Base-by-base conservation (phyloP, 1,140 invertebrate species). In the Goniozus legneri region DNA sequence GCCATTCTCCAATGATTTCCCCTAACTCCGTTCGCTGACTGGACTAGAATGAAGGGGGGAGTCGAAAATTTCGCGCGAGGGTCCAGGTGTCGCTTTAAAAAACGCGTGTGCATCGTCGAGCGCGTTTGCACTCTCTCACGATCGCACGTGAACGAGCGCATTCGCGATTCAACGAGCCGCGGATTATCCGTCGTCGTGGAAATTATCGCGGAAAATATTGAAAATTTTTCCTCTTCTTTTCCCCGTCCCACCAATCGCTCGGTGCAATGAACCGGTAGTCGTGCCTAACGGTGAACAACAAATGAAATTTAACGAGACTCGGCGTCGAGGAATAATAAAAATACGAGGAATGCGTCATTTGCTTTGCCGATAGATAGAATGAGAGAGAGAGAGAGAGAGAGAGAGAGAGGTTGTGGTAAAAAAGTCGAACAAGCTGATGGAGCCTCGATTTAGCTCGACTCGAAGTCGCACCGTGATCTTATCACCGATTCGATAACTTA, bases 111-210 rank as follows among this genome's bases (percentile, higher is more conserved):
- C 10, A 27, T 4, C 24, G 24, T n/a, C 4, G 24, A 27, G 24
- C 24, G 24, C 4, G 24, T 10, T 27, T 27, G 30, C 37, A 7
- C 41, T 24, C 19, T 51, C 51, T 43, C 47, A 51, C 46, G 38
- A 47, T 44, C 52, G 36, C 44, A 60, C 62, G 47, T 62, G 56
- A 64, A 45, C 62, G 64, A 59, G 58, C 51, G 67, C 57, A 67
- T 69, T 71, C 54, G 52, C 61, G 61, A 58, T 43, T 58, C 67
- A 68, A 50, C 57, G 68, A 58, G 34, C 64, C 49, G 64, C 53
- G 56, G 69, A 67, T 71, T 67, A 69, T 56, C 54, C 61, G 48
- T 35, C 53, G 55, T 46, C 51, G 64, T 56, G 60, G 54, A 65
- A 64, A 46, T 63, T 67, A 67, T 62, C 56, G 56, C 10, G 43